Base-by-base conservation (phyloP, 2,797 vertebrate species). In the Pantherophis alleghaniensis region DNA sequence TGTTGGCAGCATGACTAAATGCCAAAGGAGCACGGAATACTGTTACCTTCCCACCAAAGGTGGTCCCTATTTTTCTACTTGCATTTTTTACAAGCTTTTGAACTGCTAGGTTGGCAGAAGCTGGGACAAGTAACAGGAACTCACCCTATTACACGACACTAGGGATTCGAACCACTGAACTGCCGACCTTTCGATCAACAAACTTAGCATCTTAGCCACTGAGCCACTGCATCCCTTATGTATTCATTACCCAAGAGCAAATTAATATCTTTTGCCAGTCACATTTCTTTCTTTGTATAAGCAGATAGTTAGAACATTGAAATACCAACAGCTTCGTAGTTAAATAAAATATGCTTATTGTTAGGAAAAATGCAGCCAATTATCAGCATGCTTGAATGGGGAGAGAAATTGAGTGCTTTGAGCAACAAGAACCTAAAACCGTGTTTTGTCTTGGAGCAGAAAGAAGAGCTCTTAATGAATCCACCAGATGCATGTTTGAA, bases 201-300 rank as follows among this genome's bases (percentile, higher is more conserved):
- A 51, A 5, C 47, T 51, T 5, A 51, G 47, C 47, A 7, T 51
- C 6, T 51, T 51, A 51, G 6, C 47, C 47, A 51, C 47, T 51
- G 47, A 51, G 47, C 47, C 47, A 51, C 47, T 51, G 47, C 6
- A 1, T 51, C 47, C 47, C 47, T 7, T 51, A 95, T 93, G 90
- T 94, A 28, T 53, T 94, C 94, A 63, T 86, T 66, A 83, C 22
- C 10, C 20, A 83, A 24, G 94, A 95, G 91, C 12, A 93, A 92
- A 95, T 92, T 51, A 92, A 95, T 88, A 94, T 47, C 0, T 32
- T 96, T 94, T 90, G 87, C 16, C n/a, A 91, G 47, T 1, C 47
- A 92, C 2, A 0, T 92, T 95, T 88, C 93, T 59, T 92, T 95
- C 95, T 47, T 95, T 47, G 95, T 94, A 94, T 53, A 90, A 88